Base-by-base conservation (phyloP, 2,888 invertebrate species). In the Amphipyra tragopoginis region DNA sequence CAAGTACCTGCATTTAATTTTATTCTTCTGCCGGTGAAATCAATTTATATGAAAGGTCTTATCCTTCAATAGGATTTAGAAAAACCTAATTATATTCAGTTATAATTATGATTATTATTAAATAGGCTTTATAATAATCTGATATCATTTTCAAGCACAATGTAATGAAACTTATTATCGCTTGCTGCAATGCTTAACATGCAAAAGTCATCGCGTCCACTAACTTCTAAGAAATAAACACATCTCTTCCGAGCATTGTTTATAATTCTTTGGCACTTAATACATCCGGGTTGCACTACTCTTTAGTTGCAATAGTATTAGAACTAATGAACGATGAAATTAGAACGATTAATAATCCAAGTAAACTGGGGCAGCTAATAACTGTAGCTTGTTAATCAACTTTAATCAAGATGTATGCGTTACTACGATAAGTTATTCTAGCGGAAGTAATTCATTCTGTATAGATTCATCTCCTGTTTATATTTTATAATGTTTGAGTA, bases 1-100 rank as follows among this genome's bases (percentile, higher is more conserved):
- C 55, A 69, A 75, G 78, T 56, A 50, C 65, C 67, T 63, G 67
- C 59, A 70, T 75, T 72, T 63, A 75, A 70, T 60, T 63, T 61
- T 53, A 68, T 48, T 66, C 48, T n/a, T 34, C 47, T 39, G 48
- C 39, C 58, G 45, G 13, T 61, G 49, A 51, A 64, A 74, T 75
- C 72, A 72, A 72, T 77, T 67, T 69, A 59, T 55, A 39, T 47
- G 36, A 59, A 69, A 52, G 11, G 38, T 29, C 5, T 33, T n/a
- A 42, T 13, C 15, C 8, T 39, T 0, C 11, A 5, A 43, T 3
- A 7, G 7, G 36, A 10, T 29, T 4, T 7, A 15, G 5, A 40
- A 26, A 15, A 65, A 9, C 1, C 40, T 34, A 53, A 26, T 26
- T 1, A 21, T 21, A 21, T 21, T 21, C 21, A 21, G n/a, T n/a